A percentile compares a stretch with the other conserved stretches of the same genome.
These are phyloP conservation scores for Anabas testudineus DNA, from an alignment of 2,797 vertebrate genomes.

Conservation along the genomic window DNA sequence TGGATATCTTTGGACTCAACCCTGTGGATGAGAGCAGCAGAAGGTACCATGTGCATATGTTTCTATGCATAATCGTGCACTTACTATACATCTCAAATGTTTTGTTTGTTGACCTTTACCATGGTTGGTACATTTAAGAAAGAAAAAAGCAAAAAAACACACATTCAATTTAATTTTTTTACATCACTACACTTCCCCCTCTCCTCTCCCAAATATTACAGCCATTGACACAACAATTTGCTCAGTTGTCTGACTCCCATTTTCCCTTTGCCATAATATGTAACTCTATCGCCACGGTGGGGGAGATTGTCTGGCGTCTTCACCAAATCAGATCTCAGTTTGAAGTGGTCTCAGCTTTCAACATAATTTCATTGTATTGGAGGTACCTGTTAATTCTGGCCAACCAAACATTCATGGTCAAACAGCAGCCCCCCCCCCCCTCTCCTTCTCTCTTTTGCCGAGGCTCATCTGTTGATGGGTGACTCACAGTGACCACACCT, in stretches of 20 bases:
- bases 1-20: conserved; percentile 98
- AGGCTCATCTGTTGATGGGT: conserved; percentile 66
- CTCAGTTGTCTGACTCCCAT: conserved; percentile 21
- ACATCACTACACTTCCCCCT: background rate
- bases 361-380: conserved; percentile 59
- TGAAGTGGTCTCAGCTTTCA: conserved; percentile 79
- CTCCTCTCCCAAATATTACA: conserved; percentile 29
- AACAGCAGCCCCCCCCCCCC: conserved; percentile 24
- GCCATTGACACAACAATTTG: conserved; percentile 26
- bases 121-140: too few species aligned
- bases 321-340: conserved; percentile 69
- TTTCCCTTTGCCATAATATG: conserved; percentile 32
- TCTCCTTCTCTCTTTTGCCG: conserved; percentile 8
- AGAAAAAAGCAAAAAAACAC: background rate
- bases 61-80: background rate
- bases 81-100: background rate
- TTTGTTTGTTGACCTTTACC: too few species aligned
- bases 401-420: conserved; percentile 39
- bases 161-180: background rate
- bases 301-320: conserved; percentile 73
- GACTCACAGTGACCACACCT: conserved; percentile 78
- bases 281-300: conserved; percentile 62
- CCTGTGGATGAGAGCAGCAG: conserved; percentile 95
- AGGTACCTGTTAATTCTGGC: conserved; percentile 74
- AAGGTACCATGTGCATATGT: conserved; percentile 82